These are phyloP conservation scores for Corvus cornix DNA, from an alignment of 2,113 vertebrate genomes.

Conservation along the genomic window DNA sequence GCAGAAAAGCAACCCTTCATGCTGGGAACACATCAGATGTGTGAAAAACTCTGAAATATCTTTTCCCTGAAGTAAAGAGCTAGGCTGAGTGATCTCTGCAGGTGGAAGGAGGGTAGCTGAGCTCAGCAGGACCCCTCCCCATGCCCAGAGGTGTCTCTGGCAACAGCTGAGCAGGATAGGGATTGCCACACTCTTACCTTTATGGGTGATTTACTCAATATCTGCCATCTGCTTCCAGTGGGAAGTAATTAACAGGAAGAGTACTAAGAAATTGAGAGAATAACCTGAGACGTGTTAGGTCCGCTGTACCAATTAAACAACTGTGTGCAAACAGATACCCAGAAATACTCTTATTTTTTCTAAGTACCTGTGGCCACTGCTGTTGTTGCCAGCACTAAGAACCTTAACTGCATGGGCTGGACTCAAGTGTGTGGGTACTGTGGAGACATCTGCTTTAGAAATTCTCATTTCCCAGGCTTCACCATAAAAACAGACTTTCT, in stretches of 20 bases:
- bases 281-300: not conserved
- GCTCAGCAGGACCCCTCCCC: not conserved
- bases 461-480: not conserved
- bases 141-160: not conserved
- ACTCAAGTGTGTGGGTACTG: not conserved
- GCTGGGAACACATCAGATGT: not conserved
- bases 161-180: not conserved
- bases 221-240: not conserved
- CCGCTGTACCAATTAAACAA: not conserved
- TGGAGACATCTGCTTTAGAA: not conserved
- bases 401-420: not conserved
- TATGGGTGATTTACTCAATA: not conserved
- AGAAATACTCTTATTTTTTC: not conserved
- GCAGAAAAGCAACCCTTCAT: not conserved
- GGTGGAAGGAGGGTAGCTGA: not conserved
- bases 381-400: not conserved
- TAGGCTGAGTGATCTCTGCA: not conserved
- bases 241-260: not conserved
- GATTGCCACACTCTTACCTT: not conserved
- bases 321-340: not conserved
- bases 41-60: not conserved
- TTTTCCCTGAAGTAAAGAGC: not conserved
- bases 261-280: not conserved
- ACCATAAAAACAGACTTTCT: constrained; percentile 1
- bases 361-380: not conserved